Evolutionary conservation across 1,140 invertebrate species (phyloP).

Genomic region (Nylanderia fulva): DNA sequence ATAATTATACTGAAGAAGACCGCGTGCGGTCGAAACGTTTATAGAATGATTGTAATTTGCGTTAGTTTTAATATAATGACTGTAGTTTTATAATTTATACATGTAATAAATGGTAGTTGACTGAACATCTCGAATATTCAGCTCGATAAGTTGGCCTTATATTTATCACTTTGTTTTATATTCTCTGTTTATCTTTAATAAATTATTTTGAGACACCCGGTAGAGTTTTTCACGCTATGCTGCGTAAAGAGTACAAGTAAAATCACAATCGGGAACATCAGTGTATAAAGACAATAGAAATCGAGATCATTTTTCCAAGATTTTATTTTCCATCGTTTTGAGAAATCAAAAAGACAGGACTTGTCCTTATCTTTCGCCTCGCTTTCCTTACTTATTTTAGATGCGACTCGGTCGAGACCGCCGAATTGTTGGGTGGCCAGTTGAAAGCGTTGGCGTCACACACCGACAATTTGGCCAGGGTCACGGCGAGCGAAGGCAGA

Average conservation of each 20-base stretch:
- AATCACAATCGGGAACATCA: background rate
- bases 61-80: too few species aligned
- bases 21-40: too few species aligned
- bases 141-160: too few species aligned
- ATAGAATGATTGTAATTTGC: too few species aligned
- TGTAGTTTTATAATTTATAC: too few species aligned
- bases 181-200: background rate
- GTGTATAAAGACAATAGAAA: background rate
- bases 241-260: background rate
- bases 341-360: background rate
- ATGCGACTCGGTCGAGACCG: slow-evolving; percentile 97
- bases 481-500: slow-evolving; percentile 88
- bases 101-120: too few species aligned
- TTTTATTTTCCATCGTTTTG: background rate
- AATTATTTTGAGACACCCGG: background rate
- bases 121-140: too few species aligned
- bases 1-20: too few species aligned
- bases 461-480: slow-evolving; percentile 95
- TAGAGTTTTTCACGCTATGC: background rate
- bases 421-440: slow-evolving; percentile 93
- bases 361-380: background rate
- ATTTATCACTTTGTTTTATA: too few species aligned
- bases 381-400: slow-evolving; percentile 65
- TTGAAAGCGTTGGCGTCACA: slow-evolving; percentile 93
- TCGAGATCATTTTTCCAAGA: background rate